Conservation (phyloP, 2,888 invertebrate species). For the Carcina quercana region DNA sequence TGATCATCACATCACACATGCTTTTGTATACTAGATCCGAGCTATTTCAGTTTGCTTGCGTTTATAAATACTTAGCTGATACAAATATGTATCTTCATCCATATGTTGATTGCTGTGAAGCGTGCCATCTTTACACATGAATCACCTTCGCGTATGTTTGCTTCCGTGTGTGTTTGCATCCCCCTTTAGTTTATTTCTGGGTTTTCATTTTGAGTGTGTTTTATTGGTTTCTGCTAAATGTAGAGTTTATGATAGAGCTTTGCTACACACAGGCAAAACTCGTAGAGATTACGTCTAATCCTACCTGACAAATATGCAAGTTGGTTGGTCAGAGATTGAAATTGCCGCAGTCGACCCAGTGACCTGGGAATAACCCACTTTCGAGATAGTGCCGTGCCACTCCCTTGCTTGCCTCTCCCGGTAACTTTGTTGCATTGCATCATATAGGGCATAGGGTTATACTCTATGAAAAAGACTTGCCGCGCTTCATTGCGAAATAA, state of each 20-base stretch:
- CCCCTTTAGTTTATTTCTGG: no score
- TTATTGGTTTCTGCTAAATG: no score
- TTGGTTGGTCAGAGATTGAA: slow-evolving; percentile 4
- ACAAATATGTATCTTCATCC: slow-evolving; percentile 18
- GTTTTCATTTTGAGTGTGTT: no score
- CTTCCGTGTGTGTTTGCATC: no score
- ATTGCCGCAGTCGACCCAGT: slow-evolving; percentile 19
- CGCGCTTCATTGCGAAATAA: no score
- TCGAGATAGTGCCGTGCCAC: slow-evolving; percentile 6
- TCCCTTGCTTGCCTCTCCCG: slow-evolving; percentile 3
- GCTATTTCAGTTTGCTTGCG: slow-evolving; percentile 6
- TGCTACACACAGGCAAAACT: no score
- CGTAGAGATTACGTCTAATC: no score
- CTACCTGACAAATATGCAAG: no score
- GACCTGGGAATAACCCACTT: slow-evolving; percentile 28
- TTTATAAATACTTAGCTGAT: slow-evolving; percentile 10
- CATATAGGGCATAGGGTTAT: background rate
- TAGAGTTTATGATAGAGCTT: no score
- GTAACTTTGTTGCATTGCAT: background rate
- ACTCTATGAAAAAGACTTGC: no score
- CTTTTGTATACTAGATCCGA: slow-evolving; percentile 6
- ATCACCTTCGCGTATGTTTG: slow-evolving; percentile 3
- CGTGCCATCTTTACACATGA: slow-evolving; percentile 6
- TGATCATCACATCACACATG: background rate
- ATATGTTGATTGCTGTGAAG: slow-evolving; percentile 3